Evolutionary conservation across 2,888 invertebrate species (phyloP).

Genomic region (Amiota communis): DNA sequence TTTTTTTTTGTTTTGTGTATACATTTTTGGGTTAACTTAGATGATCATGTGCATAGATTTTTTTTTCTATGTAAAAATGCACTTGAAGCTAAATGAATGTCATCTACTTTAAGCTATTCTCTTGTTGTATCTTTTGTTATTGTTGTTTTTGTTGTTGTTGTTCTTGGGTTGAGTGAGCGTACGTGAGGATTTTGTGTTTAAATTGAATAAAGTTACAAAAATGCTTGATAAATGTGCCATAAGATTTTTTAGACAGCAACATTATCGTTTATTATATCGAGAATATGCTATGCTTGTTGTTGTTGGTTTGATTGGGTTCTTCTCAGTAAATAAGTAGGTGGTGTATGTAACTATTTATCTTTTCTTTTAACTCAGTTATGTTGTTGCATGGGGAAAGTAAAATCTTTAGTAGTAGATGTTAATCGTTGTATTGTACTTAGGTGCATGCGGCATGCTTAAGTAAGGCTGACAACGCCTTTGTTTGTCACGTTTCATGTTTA

Average conservation of each 20-base stretch:
- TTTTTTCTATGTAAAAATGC: conserved; percentile 12
- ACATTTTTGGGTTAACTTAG: background rate
- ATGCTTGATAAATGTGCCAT: conserved; percentile 12
- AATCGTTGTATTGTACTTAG: too few relatives aligned
- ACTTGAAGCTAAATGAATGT: conserved; percentile 30
- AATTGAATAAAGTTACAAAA: conserved; percentile 25
- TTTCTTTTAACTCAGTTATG: too few relatives aligned
- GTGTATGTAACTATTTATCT: too few relatives aligned
- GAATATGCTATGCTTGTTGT: background rate
- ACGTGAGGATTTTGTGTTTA: conserved; percentile 37
- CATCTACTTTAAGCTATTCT: conserved; percentile 21
- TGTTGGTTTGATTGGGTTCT: background rate
- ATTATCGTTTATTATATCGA: conserved; percentile 13
- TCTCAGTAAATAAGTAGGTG: background rate
- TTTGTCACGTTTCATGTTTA: too few relatives aligned
- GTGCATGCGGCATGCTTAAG: too few relatives aligned
- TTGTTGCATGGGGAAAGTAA: background rate
- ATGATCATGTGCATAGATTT: conserved; percentile 31
- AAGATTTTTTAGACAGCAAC: conserved; percentile 3
- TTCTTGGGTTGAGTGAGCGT: conserved; percentile 34
- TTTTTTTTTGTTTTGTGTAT: conserved; percentile 11
- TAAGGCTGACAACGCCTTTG: too few relatives aligned
- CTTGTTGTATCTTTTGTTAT: background rate
- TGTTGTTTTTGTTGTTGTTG: conserved; percentile 11
- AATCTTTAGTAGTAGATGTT: background rate